phyloP scores from a whole-genome alignment of 2,797 vertebrate genomes.

The Takifugu rubripes region DNA sequence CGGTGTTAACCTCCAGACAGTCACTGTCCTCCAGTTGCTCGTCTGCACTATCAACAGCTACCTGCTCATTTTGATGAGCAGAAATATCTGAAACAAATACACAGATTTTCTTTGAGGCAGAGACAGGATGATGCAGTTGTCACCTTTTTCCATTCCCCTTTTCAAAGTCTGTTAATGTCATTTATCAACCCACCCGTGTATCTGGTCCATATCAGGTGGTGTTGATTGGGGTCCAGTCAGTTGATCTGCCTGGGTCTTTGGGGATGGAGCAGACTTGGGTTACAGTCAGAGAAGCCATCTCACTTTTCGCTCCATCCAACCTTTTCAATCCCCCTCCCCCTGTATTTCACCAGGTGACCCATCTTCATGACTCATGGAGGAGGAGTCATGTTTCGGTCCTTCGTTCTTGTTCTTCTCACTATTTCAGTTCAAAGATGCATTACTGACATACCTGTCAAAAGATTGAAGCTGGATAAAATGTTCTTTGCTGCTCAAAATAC shows the following conservation, averaged over 20 bases:
- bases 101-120: too few species aligned
- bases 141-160: too few species aligned
- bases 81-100: too few species aligned
- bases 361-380: constrained; percentile 64
- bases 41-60: too few species aligned
- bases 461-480: neutral
- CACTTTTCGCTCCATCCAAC: constrained; percentile 73
- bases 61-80: too few species aligned
- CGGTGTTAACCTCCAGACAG: too few species aligned
- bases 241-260: constrained; percentile 63
- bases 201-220: constrained; percentile 48
- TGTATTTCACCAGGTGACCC: constrained; percentile 70
- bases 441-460: neutral
- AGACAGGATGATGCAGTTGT: too few species aligned
- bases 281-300: constrained; percentile 74
- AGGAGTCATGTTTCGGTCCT: constrained; percentile 66
- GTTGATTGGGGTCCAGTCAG: constrained; percentile 75
- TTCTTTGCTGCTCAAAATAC: neutral
- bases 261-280: constrained; percentile 69
- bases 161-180: too few species aligned
- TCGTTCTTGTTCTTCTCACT: constrained; percentile 13
- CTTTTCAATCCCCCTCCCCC: constrained; percentile 65
- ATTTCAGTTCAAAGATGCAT: constrained; percentile 20
- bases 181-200: constrained; percentile 16
- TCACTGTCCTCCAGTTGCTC: too few species aligned